Evolutionary conservation across 1,140 invertebrate genomes (phyloP), one percentile per base, ranked within the genome.

Genomic region (Euwallacea similis): DNA sequence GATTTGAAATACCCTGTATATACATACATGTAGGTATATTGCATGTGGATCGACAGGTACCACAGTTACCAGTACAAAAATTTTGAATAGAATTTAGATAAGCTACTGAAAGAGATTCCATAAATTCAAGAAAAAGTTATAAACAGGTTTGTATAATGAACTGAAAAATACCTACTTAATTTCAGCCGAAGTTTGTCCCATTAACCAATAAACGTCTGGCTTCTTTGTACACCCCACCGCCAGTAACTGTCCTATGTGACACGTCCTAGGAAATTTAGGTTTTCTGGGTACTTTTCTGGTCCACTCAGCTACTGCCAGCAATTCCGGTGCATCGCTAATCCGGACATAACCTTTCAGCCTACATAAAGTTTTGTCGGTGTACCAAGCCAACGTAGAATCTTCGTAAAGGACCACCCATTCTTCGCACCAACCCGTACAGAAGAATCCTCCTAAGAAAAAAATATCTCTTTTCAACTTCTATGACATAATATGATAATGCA

Each of bases 351-450:
- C 86, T 43, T 83, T 80, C 6, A 85, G 82, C 9, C 83, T 80
- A 16, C 74, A 73, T 7, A 84, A 76, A n/a, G 83, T 83, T 71
- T 85, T 85, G 76, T 90, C 89, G 76, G 90, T 90, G 77, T 89
- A 92, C 90, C 90, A 93, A 7, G 90, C 89, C 80, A 93, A 85
- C 11, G 89, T 90, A 6, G 89, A 91, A 81, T 93, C 91, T 73
- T 92, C 91, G 80, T 91, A 92, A 7, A 93, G 81, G 42, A 92
- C 90, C 53, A 91, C 88, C 89, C 90, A 92, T 80, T 92, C 90
- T 79, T 92, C 89, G 7, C 88, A 85, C 91, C 91, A 93, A n/a
- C 88, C 86, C 78, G 87, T 90, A 81, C 89, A 91, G 64, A 92
- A 84, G 70, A 91, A 85, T 80, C 91, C 88, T 66, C 88, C 91